Evolutionary conservation across 1,140 invertebrate species (phyloP).

Genomic region (Cherax quadricarinatus): DNA sequence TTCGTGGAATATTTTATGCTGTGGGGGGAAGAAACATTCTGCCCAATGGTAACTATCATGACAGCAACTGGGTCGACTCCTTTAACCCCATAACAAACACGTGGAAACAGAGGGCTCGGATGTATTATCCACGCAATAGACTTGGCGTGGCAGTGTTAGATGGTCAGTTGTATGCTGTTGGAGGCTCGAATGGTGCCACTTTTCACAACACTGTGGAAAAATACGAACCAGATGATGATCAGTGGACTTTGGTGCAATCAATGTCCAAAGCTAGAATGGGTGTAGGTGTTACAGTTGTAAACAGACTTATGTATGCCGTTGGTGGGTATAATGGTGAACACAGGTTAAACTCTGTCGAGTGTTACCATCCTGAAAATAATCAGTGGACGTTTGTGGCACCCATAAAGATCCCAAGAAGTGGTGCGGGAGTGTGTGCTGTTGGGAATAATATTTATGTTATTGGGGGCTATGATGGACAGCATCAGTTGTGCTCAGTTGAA

Average conservation of each 20-base stretch:
- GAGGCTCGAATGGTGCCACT: slow-evolving; percentile 89
- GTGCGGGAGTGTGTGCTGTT: slow-evolving; percentile 84
- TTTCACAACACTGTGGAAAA: slow-evolving; percentile 92
- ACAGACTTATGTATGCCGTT: slow-evolving; percentile 91
- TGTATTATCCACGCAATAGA: slow-evolving; percentile 89
- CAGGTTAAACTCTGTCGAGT: slow-evolving; percentile 93
- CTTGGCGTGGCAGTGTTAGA: slow-evolving; percentile 96
- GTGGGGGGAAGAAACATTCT: slow-evolving; percentile 94
- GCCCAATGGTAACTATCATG: slow-evolving; percentile 83
- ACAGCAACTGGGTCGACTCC: slow-evolving; percentile 85
- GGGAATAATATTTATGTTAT: slow-evolving; percentile 91
- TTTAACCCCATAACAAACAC: slow-evolving; percentile 87
- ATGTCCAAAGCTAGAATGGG: slow-evolving; percentile 91
- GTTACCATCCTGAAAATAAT: slow-evolving; percentile 91
- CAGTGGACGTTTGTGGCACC: slow-evolving; percentile 87
- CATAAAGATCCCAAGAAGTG: slow-evolving; percentile 75
- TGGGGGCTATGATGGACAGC: slow-evolving; percentile 88
- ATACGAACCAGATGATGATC: slow-evolving; percentile 90
- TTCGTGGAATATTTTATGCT: slow-evolving; percentile 89
- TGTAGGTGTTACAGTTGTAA: slow-evolving; percentile 94
- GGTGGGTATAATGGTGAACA: slow-evolving; percentile 90
- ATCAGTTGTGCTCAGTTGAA: slow-evolving; percentile 87
- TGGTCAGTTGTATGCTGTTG: slow-evolving; percentile 91
- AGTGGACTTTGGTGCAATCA: slow-evolving; percentile 87
- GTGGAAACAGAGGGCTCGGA: slow-evolving; percentile 83